Evolutionary conservation across 2,113 vertebrate genomes (phyloP).

Genomic region (Lepus europaeus): DNA sequence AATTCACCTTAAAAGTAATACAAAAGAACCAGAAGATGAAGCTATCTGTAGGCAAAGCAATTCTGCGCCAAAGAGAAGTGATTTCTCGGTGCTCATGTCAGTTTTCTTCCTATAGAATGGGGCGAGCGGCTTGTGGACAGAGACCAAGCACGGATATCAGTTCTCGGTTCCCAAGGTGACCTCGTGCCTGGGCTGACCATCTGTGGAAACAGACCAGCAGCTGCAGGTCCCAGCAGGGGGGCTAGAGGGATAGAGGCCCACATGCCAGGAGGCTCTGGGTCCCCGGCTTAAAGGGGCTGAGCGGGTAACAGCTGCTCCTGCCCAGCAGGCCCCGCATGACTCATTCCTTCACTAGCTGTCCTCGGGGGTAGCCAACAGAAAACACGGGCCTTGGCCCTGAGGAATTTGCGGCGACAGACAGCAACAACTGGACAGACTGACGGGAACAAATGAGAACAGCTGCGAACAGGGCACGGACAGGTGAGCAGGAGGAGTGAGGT

Average conservation of each 20-base stretch:
- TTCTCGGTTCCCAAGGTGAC: neutral
- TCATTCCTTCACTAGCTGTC: neutral
- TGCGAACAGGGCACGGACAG: neutral
- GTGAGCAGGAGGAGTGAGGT: accelerated
- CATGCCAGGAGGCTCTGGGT: neutral
- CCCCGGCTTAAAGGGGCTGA: neutral
- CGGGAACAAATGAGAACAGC: neutral
- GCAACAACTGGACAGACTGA: neutral
- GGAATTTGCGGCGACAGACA: neutral
- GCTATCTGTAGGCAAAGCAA: neutral
- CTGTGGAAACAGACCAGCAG: constrained; percentile 55
- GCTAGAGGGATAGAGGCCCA: neutral
- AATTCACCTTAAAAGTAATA: neutral
- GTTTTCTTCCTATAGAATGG: neutral
- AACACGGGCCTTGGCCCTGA: neutral
- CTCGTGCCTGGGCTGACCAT: neutral
- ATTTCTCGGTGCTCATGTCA: neutral
- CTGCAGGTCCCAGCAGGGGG: neutral
- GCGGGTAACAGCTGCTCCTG: constrained; percentile 58
- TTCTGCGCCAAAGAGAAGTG: constrained; percentile 29
- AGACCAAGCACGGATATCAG: neutral
- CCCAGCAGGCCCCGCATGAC: neutral
- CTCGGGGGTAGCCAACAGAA: neutral
- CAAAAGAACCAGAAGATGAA: neutral
- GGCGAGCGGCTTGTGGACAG: neutral